Evolutionary conservation across 1,140 invertebrate genomes (phyloP), one percentile per base, ranked within the genome.

Genomic region (Ips nitidus): DNA sequence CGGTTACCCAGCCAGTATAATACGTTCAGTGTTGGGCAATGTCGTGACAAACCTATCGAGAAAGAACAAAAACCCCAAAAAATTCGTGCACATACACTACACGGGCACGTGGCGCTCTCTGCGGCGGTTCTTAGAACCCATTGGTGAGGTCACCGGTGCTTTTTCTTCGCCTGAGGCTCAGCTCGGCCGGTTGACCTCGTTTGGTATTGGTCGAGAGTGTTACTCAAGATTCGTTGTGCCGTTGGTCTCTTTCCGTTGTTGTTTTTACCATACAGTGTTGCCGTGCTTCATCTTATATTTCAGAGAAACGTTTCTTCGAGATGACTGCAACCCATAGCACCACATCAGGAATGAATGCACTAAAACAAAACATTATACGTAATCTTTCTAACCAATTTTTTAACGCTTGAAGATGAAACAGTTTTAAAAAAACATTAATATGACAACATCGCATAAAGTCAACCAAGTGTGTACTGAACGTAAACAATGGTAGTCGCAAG

Each of bases 101-200:
- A 2, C 4, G 52, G 52, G 37, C 65, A 58, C 5, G 66, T 68
- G 56, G 55, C 66, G 57, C 57, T 50, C 57, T 53, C 57, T 4
- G 3, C 57, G 66, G 39, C 41, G 5, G 47, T 41, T n/a, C 47
- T 41, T 41, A 38, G 47, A 68, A 68, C 41, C 43, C 47, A 5
- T 36, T 38, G 41, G n/a, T 68, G 22, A 50, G 66, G 56, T 68
- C 66, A 68, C 66, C 57, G 53, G 37, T 61, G 7, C 59, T 62
- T 43, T 40, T 57, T 38, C n/a, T 45, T 38, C 36, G 68, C 68
- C 68, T 53, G 39, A 57, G 61, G 68, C 59, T 40, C 36, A 45
- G 7, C 52, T 58, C 71, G 69, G 73, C 75, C 73, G 71, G 75
- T 76, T 76, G 75, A 75, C 75, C 75, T 76, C 75, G 70, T 69